Percentiles rank a stretch among this genome's conserved stretches.
Evolutionary conservation across 2,797 vertebrate genomes (phyloP).

Genomic region (Eulemur mongoz): DNA sequence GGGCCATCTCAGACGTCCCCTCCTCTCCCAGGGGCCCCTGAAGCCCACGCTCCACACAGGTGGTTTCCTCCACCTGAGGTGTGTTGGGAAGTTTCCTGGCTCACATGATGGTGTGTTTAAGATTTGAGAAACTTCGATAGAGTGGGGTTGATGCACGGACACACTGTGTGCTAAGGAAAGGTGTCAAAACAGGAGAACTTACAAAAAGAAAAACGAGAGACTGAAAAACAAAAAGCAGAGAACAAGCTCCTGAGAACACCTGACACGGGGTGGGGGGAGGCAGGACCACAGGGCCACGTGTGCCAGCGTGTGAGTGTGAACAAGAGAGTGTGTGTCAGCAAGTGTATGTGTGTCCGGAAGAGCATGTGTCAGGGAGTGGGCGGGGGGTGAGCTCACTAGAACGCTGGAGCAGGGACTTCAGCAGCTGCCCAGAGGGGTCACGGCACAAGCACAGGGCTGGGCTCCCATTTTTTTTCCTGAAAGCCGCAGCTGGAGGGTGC

Average conservation of each 20-base stretch:
- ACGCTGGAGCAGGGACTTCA: neutral
- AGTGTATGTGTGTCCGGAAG: neutral
- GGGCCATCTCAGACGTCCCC: neutral
- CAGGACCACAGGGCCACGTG: neutral
- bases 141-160: slow-evolving; percentile 23
- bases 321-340: neutral
- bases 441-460: neutral
- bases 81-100: neutral
- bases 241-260: too few relatives aligned
- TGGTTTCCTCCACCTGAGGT: neutral
- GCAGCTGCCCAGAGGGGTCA: neutral
- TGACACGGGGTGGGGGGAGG: too few relatives aligned
- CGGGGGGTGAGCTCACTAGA: neutral
- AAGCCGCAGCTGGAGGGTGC: neutral
- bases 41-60: neutral
- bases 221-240: too few relatives aligned
- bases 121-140: slow-evolving; percentile 65
- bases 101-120: slow-evolving; percentile 60
- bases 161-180: too few relatives aligned
- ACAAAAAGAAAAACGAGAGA: too few relatives aligned
- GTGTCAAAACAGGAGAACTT: too few relatives aligned
- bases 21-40: neutral
- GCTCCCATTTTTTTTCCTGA: neutral
- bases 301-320: neutral
- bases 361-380: too few relatives aligned